Base-by-base conservation (phyloP, 1,140 invertebrate species). In the Lepidurus packardi region DNA sequence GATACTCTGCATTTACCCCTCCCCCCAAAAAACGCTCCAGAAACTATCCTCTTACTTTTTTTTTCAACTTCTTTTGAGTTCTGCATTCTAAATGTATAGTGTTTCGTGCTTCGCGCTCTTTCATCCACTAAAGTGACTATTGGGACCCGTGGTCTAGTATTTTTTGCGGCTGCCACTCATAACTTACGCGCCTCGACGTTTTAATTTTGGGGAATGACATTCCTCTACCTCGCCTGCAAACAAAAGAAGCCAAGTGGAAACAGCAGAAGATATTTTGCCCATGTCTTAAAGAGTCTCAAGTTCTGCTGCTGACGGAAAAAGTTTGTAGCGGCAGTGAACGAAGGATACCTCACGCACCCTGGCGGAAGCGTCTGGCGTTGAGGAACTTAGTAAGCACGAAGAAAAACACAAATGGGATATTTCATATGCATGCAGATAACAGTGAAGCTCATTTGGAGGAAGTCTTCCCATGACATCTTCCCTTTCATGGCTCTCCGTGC, bases 351-450 rank as follows among this genome's bases (percentile, higher is more conserved):
- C 21, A n/a, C 6, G 53, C 16, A 13, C 21, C 53, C 21, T 65
- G 7, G 16, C 53, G 13, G 16, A 65, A 65, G 53, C 16, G 53
- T 16, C 16, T 65, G 53, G 16, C 16, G 21, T n/a, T 65, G 53
- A 65, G 53, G 47, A 65, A 65, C 13, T n/a, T 21, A 13, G 47
- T 13, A 13, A 65, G 47, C 47, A 13, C 9, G 13, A 3, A 65
- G 13, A 21, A 65, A n/a, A 65, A 21, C 21, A 65, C 16, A 21
- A 34, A 34, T 34, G 53, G 21, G 7, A 16, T 21, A 7, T 65
- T 65, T 65, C 53, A 65, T 65, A 65, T 65, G 53, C 53, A 65
- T 65, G 53, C 53, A 65, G 53, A 65, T 65, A 65, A 65, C 34
- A 21, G 8, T 21, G 16, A 65, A 65, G 53, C 53, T 65, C 53